These are phyloP conservation scores for Dicaeum eximium DNA, from an alignment of 2,113 vertebrate species.

Conservation along the genomic window DNA sequence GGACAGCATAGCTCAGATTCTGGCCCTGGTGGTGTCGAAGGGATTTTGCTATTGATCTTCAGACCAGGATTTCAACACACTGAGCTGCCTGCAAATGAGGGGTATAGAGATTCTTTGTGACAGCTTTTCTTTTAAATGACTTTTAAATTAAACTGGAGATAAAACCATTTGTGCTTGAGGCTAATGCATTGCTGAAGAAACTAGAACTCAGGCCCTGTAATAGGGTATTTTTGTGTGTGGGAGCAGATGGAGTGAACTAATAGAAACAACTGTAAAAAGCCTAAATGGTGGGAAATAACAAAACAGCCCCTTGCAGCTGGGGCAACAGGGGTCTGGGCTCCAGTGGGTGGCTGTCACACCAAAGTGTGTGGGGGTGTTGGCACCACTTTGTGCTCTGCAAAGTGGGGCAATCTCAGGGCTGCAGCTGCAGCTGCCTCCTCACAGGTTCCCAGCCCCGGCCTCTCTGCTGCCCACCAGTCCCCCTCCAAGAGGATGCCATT, in stretches of 20 bases:
- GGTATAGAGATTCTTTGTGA: neutral
- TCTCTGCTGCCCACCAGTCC: neutral
- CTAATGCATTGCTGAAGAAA: neutral
- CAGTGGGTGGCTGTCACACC: rapidly evolving
- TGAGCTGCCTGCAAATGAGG: neutral
- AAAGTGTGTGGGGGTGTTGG: neutral
- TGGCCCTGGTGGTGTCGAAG: neutral
- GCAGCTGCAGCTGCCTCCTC: neutral
- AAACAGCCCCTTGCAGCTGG: neutral
- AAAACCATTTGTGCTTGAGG: neutral
- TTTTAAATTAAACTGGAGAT: neutral
- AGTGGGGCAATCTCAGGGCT: rapidly evolving
- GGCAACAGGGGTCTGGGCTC: neutral
- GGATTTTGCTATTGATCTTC: neutral
- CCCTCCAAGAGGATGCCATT: neutral
- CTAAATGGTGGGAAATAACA: neutral
- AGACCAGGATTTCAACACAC: neutral
- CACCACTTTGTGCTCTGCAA: neutral
- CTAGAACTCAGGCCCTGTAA: neutral
- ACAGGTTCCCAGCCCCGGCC: rapidly evolving
- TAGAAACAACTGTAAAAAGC: neutral
- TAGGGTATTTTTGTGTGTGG: neutral
- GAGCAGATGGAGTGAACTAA: neutral
- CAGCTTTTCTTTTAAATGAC: neutral
- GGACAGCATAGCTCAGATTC: neutral